Conservation (phyloP, 2,888 invertebrate species). For the Mantis religiosa region DNA sequence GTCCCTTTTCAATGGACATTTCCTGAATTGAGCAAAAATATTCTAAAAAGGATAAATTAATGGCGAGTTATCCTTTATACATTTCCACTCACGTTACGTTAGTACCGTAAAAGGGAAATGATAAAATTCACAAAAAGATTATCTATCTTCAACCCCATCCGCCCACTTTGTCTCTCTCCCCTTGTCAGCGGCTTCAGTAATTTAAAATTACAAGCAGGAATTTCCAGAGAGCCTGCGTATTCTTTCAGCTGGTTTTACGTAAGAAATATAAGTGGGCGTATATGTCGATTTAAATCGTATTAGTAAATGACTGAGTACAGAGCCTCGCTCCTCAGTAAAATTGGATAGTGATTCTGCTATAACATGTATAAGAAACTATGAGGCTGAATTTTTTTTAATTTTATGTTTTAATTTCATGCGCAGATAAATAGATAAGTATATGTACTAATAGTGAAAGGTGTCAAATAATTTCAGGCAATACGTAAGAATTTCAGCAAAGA, state of each 20-base stretch:
- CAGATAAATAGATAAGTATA: too few species aligned
- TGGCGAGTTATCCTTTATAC: neutral
- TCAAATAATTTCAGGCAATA: too few species aligned
- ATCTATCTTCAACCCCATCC: neutral
- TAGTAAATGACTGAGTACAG: too few species aligned
- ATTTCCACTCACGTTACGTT: neutral
- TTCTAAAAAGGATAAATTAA: slow-evolving; percentile 11
- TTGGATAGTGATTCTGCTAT: too few species aligned
- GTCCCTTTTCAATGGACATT: slow-evolving; percentile 17
- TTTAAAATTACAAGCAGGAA: neutral
- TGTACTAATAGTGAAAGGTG: too few species aligned
- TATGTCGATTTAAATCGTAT: too few species aligned
- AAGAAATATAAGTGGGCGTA: neutral
- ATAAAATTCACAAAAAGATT: neutral
- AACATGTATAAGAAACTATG: too few species aligned
- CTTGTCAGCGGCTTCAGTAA: neutral
- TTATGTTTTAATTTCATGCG: too few species aligned
- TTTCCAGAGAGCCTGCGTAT: neutral
- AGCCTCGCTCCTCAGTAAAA: too few species aligned
- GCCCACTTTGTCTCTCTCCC: neutral
- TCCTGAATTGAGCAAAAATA: slow-evolving; percentile 6
- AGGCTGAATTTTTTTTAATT: too few species aligned
- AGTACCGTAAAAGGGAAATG: neutral
- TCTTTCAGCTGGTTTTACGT: neutral
- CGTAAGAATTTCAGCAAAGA: too few species aligned